phyloP scores from a whole-genome alignment of 37 sponge, comb jelly and placozoan species.

The Halichondria panicea region DNA sequence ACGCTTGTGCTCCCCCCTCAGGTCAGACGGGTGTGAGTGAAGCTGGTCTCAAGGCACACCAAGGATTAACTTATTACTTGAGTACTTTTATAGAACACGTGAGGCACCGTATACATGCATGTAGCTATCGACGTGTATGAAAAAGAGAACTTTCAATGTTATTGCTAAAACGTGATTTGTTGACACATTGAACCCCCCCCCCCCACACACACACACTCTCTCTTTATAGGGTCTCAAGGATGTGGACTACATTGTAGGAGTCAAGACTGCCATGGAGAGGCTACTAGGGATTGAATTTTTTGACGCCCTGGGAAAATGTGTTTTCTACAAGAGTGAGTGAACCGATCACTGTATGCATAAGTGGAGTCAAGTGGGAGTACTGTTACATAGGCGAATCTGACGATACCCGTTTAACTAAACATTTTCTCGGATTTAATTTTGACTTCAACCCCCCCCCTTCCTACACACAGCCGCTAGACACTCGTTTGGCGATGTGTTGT shows the following conservation, averaged over 20 bases:
- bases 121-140: not conserved
- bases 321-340: constrained; percentile 61
- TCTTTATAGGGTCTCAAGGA: constrained; percentile 53
- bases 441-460: not conserved
- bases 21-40: constrained; percentile 20
- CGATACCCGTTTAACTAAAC: not conserved
- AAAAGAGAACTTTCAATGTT: no score
- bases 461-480: constrained; percentile 30
- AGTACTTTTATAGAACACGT: constrained; percentile 75
- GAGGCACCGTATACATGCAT: not conserved
- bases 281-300: constrained; percentile 82
- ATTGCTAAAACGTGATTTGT: no score
- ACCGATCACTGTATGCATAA: not conserved
- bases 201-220: no score
- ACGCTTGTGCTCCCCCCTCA: not conserved
- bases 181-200: no score
- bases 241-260: constrained; percentile 66
- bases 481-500: constrained; percentile 70
- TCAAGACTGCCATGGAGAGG: constrained; percentile 80
- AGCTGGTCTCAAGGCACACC: constrained; percentile 36
- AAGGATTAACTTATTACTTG: constrained; percentile 70
- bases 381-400: not conserved
- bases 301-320: constrained; percentile 57
- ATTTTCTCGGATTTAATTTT: no score
- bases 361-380: not conserved